Conservation (phyloP, 2,113 vertebrate species). For the Chitala chitala region DNA sequence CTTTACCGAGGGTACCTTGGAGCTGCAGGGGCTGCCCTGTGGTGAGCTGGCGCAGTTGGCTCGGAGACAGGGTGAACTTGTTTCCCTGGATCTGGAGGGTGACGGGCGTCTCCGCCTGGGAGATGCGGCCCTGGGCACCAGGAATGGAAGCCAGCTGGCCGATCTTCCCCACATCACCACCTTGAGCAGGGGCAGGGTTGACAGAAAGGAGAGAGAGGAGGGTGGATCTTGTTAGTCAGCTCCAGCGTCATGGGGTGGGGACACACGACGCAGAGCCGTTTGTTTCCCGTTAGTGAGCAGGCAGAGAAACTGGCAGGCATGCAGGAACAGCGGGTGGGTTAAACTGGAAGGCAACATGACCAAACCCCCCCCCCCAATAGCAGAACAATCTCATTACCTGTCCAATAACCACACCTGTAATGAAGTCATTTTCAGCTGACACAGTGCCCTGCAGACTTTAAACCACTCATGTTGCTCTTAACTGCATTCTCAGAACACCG, state of each 20-base stretch:
- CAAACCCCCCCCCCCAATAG: slow-evolving; percentile 40
- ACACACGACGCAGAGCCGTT: neutral
- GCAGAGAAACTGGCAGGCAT: slow-evolving; percentile 64
- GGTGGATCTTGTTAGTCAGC: slow-evolving; percentile 1
- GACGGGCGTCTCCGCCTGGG: slow-evolving; percentile 82
- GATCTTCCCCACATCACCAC: slow-evolving; percentile 82
- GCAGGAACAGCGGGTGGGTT: slow-evolving; percentile 66
- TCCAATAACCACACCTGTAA: slow-evolving; percentile 29
- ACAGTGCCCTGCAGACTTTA: slow-evolving; percentile 39
- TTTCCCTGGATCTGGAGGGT: slow-evolving; percentile 90
- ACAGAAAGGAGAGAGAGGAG: neutral
- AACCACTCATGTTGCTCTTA: slow-evolving; percentile 17
- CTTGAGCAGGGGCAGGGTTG: slow-evolving; percentile 51
- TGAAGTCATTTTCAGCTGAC: slow-evolving; percentile 31
- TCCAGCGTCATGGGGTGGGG: neutral
- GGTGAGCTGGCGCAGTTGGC: slow-evolving; percentile 86
- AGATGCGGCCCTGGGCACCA: slow-evolving; percentile 73
- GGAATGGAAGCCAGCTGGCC: slow-evolving; percentile 77
- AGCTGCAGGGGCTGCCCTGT: slow-evolving; percentile 86
- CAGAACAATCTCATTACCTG: slow-evolving; percentile 36
- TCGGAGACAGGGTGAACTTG: slow-evolving; percentile 85
- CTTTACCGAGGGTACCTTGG: slow-evolving; percentile 75
- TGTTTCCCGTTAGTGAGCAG: slow-evolving; percentile 62
- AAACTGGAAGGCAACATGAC: slow-evolving; percentile 42
- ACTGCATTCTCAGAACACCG: slow-evolving; percentile 34